phyloP scores from a whole-genome alignment of 2,888 invertebrate species.

The Tupiocoris notatus region DNA sequence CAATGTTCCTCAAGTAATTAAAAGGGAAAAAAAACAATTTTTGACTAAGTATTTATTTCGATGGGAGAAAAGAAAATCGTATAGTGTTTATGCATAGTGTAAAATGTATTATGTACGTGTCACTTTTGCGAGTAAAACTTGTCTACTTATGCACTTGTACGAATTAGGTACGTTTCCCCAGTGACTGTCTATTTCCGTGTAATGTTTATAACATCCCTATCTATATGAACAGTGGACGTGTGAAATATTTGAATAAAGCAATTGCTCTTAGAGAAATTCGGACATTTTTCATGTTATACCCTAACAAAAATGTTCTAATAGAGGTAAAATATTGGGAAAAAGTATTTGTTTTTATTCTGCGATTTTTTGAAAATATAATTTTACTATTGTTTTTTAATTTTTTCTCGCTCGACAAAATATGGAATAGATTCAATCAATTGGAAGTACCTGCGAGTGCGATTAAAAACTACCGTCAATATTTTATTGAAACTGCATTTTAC shows the following conservation, averaged over 20 bases:
- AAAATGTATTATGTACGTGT: not conserved
- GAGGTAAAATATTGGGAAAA: no score
- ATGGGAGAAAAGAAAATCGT: not conserved
- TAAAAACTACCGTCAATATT: no score
- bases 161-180: slow-evolving; percentile 19
- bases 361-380: no score
- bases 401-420: no score
- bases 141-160: slow-evolving; percentile 13
- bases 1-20: slow-evolving; percentile 43
- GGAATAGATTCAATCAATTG: no score
- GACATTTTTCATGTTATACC: no score
- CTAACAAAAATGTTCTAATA: no score
- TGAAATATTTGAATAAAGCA: not conserved
- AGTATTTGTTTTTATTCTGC: no score
- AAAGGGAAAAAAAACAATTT: slow-evolving; percentile 26
- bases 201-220: not conserved
- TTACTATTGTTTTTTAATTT: no score
- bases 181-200: not conserved
- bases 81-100: slow-evolving; percentile 21
- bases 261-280: not conserved
- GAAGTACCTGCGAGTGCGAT: no score
- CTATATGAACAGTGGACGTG: not conserved
- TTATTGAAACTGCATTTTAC: no score
- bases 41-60: slow-evolving; percentile 40
- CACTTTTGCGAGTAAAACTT: not conserved